These are phyloP conservation scores for Agapornis canus DNA, from an alignment of 2,797 vertebrate species.

Conservation along the genomic window DNA sequence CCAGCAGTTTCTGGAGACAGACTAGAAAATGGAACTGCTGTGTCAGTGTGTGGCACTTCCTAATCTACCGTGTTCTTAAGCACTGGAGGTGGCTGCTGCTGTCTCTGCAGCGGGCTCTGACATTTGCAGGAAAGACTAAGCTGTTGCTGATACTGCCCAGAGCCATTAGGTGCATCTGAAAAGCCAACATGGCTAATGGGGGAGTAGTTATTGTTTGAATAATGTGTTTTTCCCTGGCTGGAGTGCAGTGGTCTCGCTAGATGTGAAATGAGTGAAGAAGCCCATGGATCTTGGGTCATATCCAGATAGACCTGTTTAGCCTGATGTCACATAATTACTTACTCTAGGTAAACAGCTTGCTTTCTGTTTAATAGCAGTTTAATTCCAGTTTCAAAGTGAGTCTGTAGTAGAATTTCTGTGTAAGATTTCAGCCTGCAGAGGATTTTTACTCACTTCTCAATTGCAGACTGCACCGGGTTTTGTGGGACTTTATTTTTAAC, in stretches of 20 bases:
- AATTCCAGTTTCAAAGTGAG: not conserved
- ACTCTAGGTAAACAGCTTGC: not conserved
- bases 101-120: not conserved
- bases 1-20: not conserved
- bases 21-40: not conserved
- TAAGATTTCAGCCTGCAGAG: not conserved
- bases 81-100: not conserved
- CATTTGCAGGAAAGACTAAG: not conserved
- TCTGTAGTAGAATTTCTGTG: not conserved
- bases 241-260: slow-evolving; percentile 14
- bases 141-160: not conserved
- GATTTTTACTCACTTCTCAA: not conserved
- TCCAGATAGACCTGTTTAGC: slow-evolving; percentile 9
- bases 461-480: not conserved
- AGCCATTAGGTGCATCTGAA: not conserved
- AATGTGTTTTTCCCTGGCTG: not conserved
- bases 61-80: not conserved
- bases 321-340: slow-evolving; percentile 25
- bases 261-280: not conserved
- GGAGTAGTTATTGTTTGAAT: not conserved
- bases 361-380: not conserved
- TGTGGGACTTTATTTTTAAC: not conserved
- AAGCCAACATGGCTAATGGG: not conserved
- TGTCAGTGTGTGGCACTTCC: not conserved
- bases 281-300: not conserved